Base-by-base conservation (phyloP, 1,140 invertebrate species). In the Bacillus rossius region DNA sequence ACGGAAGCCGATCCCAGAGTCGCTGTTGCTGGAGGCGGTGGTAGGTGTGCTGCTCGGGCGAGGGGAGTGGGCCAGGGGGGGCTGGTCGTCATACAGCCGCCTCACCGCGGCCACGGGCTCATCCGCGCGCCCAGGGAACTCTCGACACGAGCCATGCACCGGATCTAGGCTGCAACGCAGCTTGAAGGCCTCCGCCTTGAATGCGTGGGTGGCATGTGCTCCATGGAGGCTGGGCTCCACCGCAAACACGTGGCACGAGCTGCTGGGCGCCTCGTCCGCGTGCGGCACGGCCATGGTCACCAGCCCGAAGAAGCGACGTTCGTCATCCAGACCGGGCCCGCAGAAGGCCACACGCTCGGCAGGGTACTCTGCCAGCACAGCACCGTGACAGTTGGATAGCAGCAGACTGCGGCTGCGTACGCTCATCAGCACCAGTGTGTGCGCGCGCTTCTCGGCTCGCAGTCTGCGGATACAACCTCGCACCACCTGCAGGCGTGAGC, bases 201-300 rank as follows among this genome's bases (percentile, higher is more conserved):
- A 74, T 22, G 79, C 72, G 76, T 97, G 94, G 29, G 86, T 82
- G 37, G 79, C 79, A 71, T 96, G 88, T 71, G 95, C 89, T 41
- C 74, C 67, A 0, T 84, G 82, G 40, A 93, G 75, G 68, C 92
- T 87, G 0, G 90, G 84, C 68, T 97, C 92, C 14, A 96, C 88
- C 60, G 91, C 92, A 72, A 98, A 98, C 0, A 97, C 92, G 73
- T 98, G 94, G 70, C 94, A 97, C 38, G 93, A 95, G 69, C 91
- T 92, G 13, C 91, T 92, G 1, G 88, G 80, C 58, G 68, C 67
- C 22, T 66, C 67, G 23, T 72, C 67, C 51, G 69, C 61, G 56
- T 61, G 10, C 19, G 25, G 78, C 10, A 79, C 75, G 7, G 88
- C 87, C 63, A 87, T 87, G 0, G 94, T 97, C 0, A 97, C 87